Conservation (phyloP, 2,888 invertebrate species). For the Epirrhoe tristata region DNA sequence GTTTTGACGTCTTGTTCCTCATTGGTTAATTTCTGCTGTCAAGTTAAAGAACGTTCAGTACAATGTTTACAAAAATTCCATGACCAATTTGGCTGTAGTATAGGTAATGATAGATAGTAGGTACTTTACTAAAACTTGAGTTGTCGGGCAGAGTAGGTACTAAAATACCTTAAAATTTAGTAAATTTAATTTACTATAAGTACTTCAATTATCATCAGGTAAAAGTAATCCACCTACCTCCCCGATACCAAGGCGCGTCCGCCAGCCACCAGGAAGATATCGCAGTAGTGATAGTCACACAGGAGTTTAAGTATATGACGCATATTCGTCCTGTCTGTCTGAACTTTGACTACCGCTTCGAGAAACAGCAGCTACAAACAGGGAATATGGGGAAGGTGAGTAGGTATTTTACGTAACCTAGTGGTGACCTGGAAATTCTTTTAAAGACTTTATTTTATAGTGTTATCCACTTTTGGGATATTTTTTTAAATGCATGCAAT, state of each 20-base stretch:
- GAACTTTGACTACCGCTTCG: conserved; percentile 60
- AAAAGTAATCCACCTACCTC: conserved; percentile 67
- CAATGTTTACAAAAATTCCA: no score
- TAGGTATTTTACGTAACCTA: conserved; percentile 43
- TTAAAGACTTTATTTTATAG: background rate
- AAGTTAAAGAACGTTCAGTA: no score
- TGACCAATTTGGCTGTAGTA: no score
- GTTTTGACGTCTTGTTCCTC: no score
- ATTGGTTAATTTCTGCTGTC: no score
- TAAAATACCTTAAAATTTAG: background rate
- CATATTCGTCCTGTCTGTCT: conserved; percentile 83
- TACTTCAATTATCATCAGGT: conserved; percentile 53
- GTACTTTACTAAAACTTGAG: background rate
- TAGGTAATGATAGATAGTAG: no score
- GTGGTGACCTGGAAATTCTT: background rate
- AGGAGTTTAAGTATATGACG: conserved; percentile 64
- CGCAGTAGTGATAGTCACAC: conserved; percentile 75
- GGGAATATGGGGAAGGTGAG: conserved; percentile 53
- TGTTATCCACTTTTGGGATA: no score
- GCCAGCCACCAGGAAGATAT: conserved; percentile 86
- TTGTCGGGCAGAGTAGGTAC: background rate
- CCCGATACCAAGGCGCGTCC: conserved; percentile 73
- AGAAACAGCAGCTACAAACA: conserved; percentile 51
- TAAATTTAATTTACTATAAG: no score
- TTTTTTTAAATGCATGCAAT: no score